Base-by-base conservation (phyloP, 2,888 invertebrate species). In the Agonopterix alstromeriana region DNA sequence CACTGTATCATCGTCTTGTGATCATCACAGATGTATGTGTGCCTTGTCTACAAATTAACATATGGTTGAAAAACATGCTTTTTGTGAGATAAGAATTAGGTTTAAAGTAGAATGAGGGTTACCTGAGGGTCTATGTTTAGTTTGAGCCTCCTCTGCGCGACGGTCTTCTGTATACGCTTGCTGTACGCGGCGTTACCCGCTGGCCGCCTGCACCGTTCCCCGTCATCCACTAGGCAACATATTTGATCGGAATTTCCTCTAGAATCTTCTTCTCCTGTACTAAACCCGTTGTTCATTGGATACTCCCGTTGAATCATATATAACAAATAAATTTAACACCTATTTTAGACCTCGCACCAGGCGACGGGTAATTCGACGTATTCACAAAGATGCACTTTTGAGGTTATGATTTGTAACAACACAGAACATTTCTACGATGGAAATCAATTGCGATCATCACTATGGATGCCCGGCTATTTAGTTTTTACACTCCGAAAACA, bases 111-210 rank as follows among this genome's bases (percentile, higher is more conserved):
- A 8, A n/a, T 9, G 27, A 7, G 9, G 63, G 65, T 58, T 63
- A 86, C 85, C 79, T 86, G 85, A 54, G 79, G 93, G 86, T 98
- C 98, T 63, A 96, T 93, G 76, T 93, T 94, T 42, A 98, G 92
- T 76, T 97, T 97, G 42, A 98, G 92, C 67, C 96, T 93, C 68
- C 97, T 92, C 73, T 97, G 97, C 47, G 95, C 94, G 36, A 98
- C 98, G 50, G 96, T 98, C 82, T 98, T 98, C 83, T 98, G 98
- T 67, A 98, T 97, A 61, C 98, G 92, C 81, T 98, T 98, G 84
- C 97, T 98, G 87, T 98, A 98, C 43, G 97, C 96, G 61, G 98
- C 98, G 90, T 97, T 97, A 56, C 97, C 97, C 61, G 97, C 98
- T 49, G 94, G 92, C 71, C 97, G 93, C 57, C 92, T 91, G 83